Evolutionary conservation across 2,113 vertebrate species (phyloP), one percentile per base, ranked within the genome.

Genomic region (Crotalus viridis): DNA sequence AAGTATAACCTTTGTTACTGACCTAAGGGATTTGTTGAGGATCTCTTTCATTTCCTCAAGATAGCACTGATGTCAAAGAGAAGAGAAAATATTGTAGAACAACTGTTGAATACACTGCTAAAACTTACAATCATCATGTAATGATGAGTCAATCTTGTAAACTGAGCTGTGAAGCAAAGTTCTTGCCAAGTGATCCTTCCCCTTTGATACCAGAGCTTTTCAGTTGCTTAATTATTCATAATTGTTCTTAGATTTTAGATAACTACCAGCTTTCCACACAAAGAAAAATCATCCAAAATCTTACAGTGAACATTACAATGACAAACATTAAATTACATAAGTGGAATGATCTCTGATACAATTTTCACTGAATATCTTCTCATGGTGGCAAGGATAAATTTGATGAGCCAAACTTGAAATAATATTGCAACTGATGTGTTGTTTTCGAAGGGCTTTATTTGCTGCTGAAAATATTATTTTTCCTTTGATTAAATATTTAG

Each of bases 211-310:
- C 94, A 92, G 93, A 90, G 74, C 33, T 92, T 97, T 95, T 57
- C 90, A 90, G 55, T 51, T 95, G 92, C 95, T 94, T 96, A 93
- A 94, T 95, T 96, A 95, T 95, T 94, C 95, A 91, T 93, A 93
- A 95, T 95, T 95, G 95, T 96, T 96, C 97, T 96, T 94, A 92
- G 94, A 92, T 94, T 88, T 96, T 93, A 92, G 86, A 96, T 94
- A 91, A 91, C 95, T 89, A 96, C 94, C 96, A 92, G 95, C 56
- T 33, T 95, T 93, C 15, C 8, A 56, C n/a, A 39, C 5, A 19
- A n/a, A 10, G 89, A 95, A 96, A 93, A 54, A 54, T 26, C 4
- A 51, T 13, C 51, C 26, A 33, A 55, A 69, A 64, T 33, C 48
- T 39, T 21, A 56, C 94, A 94, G 69, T 90, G 93, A 96, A 93